Evolutionary conservation across 2,113 vertebrate genomes (phyloP).

Genomic region (Mellivora capensis): DNA sequence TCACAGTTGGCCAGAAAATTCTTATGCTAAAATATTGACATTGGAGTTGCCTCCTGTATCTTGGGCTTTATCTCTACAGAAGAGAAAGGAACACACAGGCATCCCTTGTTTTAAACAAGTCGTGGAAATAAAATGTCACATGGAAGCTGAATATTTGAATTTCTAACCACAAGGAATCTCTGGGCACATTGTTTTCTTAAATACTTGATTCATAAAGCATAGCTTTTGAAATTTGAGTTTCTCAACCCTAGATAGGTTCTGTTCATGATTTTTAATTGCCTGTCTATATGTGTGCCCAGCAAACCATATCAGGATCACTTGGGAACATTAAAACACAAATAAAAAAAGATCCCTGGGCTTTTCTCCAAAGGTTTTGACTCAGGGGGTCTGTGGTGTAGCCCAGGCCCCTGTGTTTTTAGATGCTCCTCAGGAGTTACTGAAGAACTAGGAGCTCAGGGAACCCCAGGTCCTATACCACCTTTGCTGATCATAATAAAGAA

Average conservation of each 20-base stretch:
- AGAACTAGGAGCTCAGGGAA: neutral
- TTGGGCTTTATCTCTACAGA: neutral
- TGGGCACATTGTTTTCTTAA: neutral
- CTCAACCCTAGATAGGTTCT: neutral
- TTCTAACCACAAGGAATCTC: neutral
- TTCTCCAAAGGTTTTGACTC: neutral
- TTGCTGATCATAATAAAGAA: neutral
- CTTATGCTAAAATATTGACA: neutral
- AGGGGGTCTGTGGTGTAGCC: neutral
- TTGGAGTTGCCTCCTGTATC: neutral
- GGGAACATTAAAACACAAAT: neutral
- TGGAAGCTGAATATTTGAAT: neutral
- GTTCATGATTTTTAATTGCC: neutral
- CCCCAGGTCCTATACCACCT: neutral
- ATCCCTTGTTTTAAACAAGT: neutral
- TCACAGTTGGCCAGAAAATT: neutral
- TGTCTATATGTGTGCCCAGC: neutral
- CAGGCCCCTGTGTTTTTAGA: neutral
- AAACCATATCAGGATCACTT: neutral
- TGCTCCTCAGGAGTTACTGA: neutral
- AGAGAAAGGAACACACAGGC: neutral
- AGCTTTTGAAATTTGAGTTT: neutral
- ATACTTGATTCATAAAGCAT: neutral
- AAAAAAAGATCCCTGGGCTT: neutral
- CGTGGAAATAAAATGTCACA: neutral